phyloP scores from a whole-genome alignment of 2,797 vertebrate species.

The Sandelia bainsii region DNA sequence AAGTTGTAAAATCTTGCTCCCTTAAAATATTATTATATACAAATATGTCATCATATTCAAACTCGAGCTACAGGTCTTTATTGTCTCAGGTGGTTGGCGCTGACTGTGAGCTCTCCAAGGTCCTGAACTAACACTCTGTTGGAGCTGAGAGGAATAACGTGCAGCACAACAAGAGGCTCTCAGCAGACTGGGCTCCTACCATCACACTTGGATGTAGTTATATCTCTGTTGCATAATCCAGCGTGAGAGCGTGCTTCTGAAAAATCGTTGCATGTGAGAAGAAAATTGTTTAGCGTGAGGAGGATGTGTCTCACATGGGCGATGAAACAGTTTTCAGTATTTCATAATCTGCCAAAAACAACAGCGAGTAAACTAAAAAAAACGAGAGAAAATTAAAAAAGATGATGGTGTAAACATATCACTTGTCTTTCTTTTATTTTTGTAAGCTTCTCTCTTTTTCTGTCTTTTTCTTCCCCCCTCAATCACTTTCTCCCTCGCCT shows the following conservation, averaged over 20 bases:
- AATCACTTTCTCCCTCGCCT: conserved; percentile 1
- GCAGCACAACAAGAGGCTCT: conserved; percentile 19
- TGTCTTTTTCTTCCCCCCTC: not conserved
- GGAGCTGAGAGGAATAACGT: conserved; percentile 12
- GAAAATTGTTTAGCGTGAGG: conserved; percentile 10
- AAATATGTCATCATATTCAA: too few relatives aligned
- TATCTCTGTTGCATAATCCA: conserved; percentile 48
- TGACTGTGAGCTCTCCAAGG: conserved; percentile 72
- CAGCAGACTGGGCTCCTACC: too few relatives aligned
- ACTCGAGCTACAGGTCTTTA: not conserved
- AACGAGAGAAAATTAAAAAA: not conserved
- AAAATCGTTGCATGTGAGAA: conserved; percentile 31
- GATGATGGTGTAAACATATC: too few relatives aligned
- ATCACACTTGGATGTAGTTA: conserved; percentile 27
- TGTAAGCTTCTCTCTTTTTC: not conserved
- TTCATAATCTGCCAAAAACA: not conserved
- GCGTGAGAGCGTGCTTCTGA: conserved; percentile 12
- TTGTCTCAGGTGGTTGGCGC: conserved; percentile 42
- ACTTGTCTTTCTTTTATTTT: too few relatives aligned
- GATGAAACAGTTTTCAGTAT: conserved; percentile 1
- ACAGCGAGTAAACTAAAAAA: not conserved
- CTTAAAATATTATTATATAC: not conserved
- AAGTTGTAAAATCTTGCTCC: too few relatives aligned
- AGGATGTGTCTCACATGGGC: conserved; percentile 4
- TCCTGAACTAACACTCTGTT: conserved; percentile 65